Evolutionary conservation across 2,888 invertebrate genomes (phyloP).

Genomic region (Lithophane socia): DNA sequence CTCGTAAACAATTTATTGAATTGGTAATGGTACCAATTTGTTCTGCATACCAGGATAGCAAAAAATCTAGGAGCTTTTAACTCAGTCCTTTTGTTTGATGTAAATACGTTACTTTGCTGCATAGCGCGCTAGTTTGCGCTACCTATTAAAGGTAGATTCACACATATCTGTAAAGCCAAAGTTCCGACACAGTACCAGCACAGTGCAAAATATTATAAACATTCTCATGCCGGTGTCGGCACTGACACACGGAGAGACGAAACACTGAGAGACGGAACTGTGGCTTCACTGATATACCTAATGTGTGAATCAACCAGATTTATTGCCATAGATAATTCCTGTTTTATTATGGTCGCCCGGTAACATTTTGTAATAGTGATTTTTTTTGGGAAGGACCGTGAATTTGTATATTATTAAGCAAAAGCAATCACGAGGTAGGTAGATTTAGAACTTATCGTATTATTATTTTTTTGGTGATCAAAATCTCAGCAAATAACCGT

Average conservation of each 20-base stretch:
- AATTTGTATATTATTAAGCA: not conserved
- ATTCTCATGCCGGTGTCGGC: too few species aligned
- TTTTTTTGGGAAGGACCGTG: not conserved
- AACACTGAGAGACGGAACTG: too few species aligned
- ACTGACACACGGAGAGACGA: too few species aligned
- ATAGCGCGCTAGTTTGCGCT: conserved; percentile 45
- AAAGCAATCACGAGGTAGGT: too few species aligned
- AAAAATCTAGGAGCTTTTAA: conserved; percentile 64
- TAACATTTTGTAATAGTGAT: not conserved
- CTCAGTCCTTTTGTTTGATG: conserved; percentile 53
- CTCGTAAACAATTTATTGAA: not conserved
- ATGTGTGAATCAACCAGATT: conserved; percentile 2
- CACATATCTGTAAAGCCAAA: too few species aligned
- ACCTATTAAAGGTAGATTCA: not conserved
- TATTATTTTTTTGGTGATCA: too few species aligned
- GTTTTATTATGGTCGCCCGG: not conserved
- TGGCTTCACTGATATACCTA: too few species aligned
- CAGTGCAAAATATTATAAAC: too few species aligned
- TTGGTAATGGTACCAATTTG: conserved; percentile 40
- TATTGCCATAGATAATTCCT: conserved; percentile 53
- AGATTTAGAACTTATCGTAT: too few species aligned
- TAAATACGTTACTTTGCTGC: conserved; percentile 58
- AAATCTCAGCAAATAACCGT: conserved; percentile 18
- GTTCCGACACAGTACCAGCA: too few species aligned
- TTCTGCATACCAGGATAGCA: conserved; percentile 51